Percentiles rank a stretch among this genome's conserved stretches.
Evolutionary conservation across 2,113 vertebrate genomes (phyloP).

Genomic region (Grantiella picta): DNA sequence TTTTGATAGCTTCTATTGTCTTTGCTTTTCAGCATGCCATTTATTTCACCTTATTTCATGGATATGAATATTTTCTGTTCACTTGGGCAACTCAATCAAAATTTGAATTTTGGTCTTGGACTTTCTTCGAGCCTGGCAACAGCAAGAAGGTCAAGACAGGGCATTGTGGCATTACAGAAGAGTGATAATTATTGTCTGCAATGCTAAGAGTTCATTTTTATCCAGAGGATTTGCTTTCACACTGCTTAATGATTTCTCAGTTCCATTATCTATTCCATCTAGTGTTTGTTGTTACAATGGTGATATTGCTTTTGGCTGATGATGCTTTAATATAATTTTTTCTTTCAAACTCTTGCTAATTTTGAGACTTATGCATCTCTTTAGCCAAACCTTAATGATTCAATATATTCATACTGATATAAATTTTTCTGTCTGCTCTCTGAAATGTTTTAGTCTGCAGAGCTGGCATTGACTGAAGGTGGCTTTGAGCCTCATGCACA

Average conservation of each 20-base stretch:
- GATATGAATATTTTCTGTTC: neutral
- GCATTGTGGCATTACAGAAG: neutral
- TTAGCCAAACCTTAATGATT: neutral
- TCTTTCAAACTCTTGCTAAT: conserved; percentile 15
- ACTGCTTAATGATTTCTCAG: conserved; percentile 12
- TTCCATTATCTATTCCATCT: conserved; percentile 20
- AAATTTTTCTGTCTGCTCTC: neutral
- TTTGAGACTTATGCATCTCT: neutral
- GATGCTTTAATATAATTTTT: neutral
- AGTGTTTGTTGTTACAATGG: neutral
- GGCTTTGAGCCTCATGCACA: neutral
- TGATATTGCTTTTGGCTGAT: neutral
- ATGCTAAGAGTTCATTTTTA: neutral
- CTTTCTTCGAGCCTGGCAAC: neutral
- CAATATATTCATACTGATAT: neutral
- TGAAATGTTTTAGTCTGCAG: neutral
- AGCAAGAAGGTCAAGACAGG: neutral
- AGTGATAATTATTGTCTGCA: neutral
- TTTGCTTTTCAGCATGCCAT: neutral
- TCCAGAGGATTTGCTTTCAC: neutral
- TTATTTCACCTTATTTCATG: neutral
- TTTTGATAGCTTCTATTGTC: conserved; percentile 30
- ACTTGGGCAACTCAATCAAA: conserved; percentile 1
- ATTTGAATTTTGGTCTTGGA: neutral
- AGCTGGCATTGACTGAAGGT: neutral